Evolutionary conservation across 64 coral and sea anemone genomes (phyloP).

Genomic region (Montipora cactus): DNA sequence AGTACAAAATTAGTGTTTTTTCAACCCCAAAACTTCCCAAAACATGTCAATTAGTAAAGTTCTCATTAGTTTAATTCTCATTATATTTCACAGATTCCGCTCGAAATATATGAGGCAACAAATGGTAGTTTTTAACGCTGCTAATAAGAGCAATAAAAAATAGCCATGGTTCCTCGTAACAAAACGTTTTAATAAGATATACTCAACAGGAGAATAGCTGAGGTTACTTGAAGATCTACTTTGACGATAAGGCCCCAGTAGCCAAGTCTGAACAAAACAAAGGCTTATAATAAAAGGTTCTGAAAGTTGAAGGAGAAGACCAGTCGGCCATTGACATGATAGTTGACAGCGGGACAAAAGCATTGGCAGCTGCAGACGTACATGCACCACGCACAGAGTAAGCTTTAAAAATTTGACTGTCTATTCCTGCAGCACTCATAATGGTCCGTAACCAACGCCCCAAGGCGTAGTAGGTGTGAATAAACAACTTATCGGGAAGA

Average conservation of each 20-base stretch:
- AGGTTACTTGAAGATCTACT: no score
- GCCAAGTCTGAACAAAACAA: not conserved
- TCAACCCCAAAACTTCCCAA: no score
- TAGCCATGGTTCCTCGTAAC: no score
- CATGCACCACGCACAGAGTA: constrained; percentile 12
- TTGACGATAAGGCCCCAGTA: no score
- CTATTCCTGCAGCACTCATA: constrained; percentile 14
- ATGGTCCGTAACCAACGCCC: not conserved
- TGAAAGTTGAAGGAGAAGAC: constrained; percentile 12
- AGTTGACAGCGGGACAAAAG: not conserved
- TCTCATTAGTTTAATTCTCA: no score
- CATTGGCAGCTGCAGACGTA: constrained; percentile 28
- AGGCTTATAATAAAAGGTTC: not conserved
- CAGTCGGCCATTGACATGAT: constrained; percentile 31
- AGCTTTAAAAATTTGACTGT: constrained; percentile 23
- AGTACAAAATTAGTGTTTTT: not conserved
- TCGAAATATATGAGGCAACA: not conserved
- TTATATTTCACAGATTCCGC: no score
- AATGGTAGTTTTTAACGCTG: not conserved
- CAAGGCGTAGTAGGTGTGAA: not conserved
- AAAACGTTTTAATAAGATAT: no score
- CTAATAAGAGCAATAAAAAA: not conserved
- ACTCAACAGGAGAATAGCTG: no score
- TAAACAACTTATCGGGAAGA: not conserved
- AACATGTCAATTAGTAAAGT: no score